Evolutionary conservation across 1,140 invertebrate genomes (phyloP), one percentile per base, ranked within the genome.

Genomic region (Ceratoteleas bidentatus): DNA sequence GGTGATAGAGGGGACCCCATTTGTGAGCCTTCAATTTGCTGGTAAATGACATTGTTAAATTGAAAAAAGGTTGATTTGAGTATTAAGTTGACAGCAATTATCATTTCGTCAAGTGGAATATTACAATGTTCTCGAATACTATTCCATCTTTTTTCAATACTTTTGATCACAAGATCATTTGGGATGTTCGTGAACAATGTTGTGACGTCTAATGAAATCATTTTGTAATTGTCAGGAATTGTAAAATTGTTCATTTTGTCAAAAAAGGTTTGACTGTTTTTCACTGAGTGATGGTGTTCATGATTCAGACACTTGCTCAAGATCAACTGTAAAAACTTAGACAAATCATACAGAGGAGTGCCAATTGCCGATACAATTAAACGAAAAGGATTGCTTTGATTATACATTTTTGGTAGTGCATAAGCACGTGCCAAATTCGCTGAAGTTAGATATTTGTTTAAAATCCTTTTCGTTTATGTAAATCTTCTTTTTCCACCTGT

Each of bases 1-100:
- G 57, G 40, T 6, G 40, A 60, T 2, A 60, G 4, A 14, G 57
- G 16, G 7, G 57, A 60, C 3, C 57, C 57, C 57, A 60, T 60
- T 3, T 36, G 57, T 4, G 57, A 45, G 9, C 57, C 40, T 24
- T 60, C 40, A n/a, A 60, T 60, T 60, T 60, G 38, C 24, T 60
- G 57, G 11, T 60, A 60, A 24, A 32, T 32, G n/a, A n/a, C 14
- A 13, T 14, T 14, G 13, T 60, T 45, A 40, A 57, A 49, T 49
- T 49, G 47, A 6, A 49, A 49, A 49, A 13, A 49, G 10, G 54
- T 57, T 0, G 33, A 40, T 15, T 40, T 57, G 1, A 60, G n/a
- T 5, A 60, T 47, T 10, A 60, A 24, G 11, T 11, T 32, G 45
- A 60, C 11, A 13, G 38, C 57, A 24, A 45, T 32, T 0, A 32